phyloP scores from a whole-genome alignment of 2,113 vertebrate genomes.

The Myodes glareolus region DNA sequence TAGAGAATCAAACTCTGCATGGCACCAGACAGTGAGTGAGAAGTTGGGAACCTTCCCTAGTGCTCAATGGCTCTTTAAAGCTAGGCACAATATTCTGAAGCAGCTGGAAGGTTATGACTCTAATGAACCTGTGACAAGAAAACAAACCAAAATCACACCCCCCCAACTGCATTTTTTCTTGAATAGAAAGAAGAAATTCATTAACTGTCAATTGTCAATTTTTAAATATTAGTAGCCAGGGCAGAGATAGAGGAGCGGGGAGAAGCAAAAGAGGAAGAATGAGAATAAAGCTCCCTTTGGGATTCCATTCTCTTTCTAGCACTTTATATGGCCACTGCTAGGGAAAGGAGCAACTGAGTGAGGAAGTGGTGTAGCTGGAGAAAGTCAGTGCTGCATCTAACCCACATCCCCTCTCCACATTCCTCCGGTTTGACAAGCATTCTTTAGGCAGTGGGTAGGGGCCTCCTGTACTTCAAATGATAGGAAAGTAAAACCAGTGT shows the following conservation, averaged over 20 bases:
- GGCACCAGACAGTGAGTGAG: background rate
- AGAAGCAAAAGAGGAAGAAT: background rate
- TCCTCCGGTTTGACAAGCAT: background rate
- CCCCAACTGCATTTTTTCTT: constrained; percentile 51
- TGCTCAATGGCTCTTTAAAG: constrained; percentile 71
- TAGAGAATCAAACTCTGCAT: background rate
- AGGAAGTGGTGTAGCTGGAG: background rate
- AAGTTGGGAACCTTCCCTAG: background rate
- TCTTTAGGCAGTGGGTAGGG: background rate
- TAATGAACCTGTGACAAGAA: constrained; percentile 74
- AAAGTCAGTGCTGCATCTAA: background rate
- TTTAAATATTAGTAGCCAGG: constrained; percentile 65
- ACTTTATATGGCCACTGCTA: constrained; percentile 62
- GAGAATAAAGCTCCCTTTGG: background rate
- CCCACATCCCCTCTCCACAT: background rate
- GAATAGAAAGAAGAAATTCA: constrained; percentile 70
- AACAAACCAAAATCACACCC: background rate
- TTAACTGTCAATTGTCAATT: constrained; percentile 71
- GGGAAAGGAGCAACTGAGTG: constrained; percentile 44
- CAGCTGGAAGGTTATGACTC: constrained; percentile 58
- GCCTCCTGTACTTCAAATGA: background rate
- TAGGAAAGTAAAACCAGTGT: background rate
- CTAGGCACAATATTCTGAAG: constrained; percentile 70
- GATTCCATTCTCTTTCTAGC: constrained; percentile 66
- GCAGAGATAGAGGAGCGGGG: background rate